These are phyloP conservation scores for Dendrophyllia cribrosa DNA, from an alignment of 64 coral and sea anemone genomes.

Conservation along the genomic window DNA sequence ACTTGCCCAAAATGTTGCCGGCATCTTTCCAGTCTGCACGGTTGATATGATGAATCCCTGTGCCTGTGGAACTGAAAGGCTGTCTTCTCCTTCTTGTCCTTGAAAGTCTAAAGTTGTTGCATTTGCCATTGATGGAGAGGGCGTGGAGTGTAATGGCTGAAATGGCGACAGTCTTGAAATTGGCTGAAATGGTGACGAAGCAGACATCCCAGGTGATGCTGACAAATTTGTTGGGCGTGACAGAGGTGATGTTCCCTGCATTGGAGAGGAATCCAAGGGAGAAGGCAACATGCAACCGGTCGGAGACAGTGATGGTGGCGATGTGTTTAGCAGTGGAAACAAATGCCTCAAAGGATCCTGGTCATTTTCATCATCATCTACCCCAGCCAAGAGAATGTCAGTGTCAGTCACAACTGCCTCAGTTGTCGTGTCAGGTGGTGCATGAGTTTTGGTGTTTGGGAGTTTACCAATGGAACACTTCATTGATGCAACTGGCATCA, in stretches of 20 bases:
- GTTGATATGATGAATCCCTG: slow-evolving; percentile 90
- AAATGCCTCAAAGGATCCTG: slow-evolving; percentile 77
- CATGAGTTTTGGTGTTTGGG: slow-evolving; percentile 50
- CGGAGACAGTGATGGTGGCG: slow-evolving; percentile 67
- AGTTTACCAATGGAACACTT: slow-evolving; percentile 66
- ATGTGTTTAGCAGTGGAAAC: slow-evolving; percentile 81
- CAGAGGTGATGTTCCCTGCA: slow-evolving; percentile 74
- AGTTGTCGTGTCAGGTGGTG: slow-evolving; percentile 71
- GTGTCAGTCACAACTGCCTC: slow-evolving; percentile 93
- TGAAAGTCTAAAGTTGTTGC: slow-evolving; percentile 27
- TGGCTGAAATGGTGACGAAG: slow-evolving; percentile 86
- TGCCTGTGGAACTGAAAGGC: slow-evolving; percentile 61
- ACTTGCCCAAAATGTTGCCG: slow-evolving; percentile 64
- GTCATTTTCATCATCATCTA: slow-evolving; percentile 92
- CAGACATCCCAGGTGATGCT: slow-evolving; percentile 68
- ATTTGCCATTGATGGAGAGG: slow-evolving; percentile 77
- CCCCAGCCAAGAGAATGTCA: slow-evolving; percentile 88
- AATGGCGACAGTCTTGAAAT: slow-evolving; percentile 88
- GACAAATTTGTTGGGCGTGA: slow-evolving; percentile 53
- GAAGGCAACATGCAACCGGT: slow-evolving; percentile 64
- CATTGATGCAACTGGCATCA: slow-evolving; percentile 73
- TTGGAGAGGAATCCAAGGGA: slow-evolving; percentile 63
- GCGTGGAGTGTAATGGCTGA: slow-evolving; percentile 80
- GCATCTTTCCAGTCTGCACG: slow-evolving; percentile 81
- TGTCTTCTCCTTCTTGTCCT: slow-evolving; percentile 46